Evolutionary conservation across 2,113 vertebrate genomes (phyloP).

Genomic region (Podilymbus podiceps): DNA sequence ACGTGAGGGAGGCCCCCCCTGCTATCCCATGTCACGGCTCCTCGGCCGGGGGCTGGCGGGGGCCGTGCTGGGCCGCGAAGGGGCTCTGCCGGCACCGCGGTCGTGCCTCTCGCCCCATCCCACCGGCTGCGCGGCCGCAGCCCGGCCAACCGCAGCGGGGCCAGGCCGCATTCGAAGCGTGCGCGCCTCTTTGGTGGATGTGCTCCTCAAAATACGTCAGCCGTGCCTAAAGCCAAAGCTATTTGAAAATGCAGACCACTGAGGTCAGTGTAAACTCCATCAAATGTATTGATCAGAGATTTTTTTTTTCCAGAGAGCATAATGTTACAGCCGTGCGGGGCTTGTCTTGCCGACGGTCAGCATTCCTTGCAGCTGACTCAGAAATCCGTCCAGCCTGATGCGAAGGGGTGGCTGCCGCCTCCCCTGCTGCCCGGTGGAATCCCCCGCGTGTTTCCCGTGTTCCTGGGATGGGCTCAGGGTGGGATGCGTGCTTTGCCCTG

Average conservation of each 20-base stretch:
- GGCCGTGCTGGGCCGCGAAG: background rate
- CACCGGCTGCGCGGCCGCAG: background rate
- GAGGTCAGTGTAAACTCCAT: background rate
- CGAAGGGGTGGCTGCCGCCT: rapidly evolving
- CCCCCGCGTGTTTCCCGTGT: rapidly evolving
- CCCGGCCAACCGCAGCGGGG: background rate
- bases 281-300: background rate
- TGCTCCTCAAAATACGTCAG: background rate
- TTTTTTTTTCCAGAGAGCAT: background rate
- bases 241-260: background rate
- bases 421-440: background rate
- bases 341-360: background rate
- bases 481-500: too few relatives aligned
- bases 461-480: rapidly evolving
- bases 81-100: background rate
- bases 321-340: background rate
- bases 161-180: rapidly evolving
- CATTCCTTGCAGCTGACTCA: background rate
- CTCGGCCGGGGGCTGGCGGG: background rate
- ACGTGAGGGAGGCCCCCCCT: background rate
- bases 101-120: background rate
- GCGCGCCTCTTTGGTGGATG: background rate
- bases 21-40: background rate
- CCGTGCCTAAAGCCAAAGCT: background rate
- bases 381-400: background rate